A percentile compares a stretch with the other conserved stretches of the same genome.
Evolutionary conservation across 2,888 invertebrate species (phyloP).

Genomic region (Salticus scenicus): DNA sequence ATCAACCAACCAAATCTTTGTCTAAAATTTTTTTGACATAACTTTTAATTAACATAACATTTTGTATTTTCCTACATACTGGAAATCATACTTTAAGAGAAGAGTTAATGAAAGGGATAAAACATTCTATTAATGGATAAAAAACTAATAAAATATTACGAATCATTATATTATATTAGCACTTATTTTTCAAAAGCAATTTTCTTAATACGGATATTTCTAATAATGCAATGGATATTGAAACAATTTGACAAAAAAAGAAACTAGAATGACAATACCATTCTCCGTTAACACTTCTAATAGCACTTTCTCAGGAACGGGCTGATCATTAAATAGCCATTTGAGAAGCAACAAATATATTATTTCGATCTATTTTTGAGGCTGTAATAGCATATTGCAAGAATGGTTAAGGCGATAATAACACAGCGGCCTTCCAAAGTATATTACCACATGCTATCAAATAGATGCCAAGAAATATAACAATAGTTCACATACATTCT

Average conservation of each 20-base stretch:
- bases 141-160: no score
- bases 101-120: no score
- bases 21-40: no score
- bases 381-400: conserved; percentile 28
- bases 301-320: conserved; percentile 47
- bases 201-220: conserved; percentile 25
- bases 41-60: no score
- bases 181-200: no score
- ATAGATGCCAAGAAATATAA: no score
- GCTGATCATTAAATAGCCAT: conserved; percentile 65
- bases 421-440: conserved; percentile 33
- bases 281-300: conserved; percentile 36
- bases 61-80: no score
- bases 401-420: conserved; percentile 20
- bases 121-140: no score
- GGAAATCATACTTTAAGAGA: no score
- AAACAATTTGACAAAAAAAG: neutral
- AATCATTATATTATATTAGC: no score
- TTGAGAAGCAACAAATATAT: conserved; percentile 65
- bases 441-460: conserved; percentile 10
- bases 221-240: conserved; percentile 31
- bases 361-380: conserved; percentile 55
- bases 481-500: no score
- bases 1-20: no score
- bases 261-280: neutral